These are phyloP conservation scores for Zophobas morio DNA, from an alignment of 1,140 invertebrate genomes.

Conservation along the genomic window DNA sequence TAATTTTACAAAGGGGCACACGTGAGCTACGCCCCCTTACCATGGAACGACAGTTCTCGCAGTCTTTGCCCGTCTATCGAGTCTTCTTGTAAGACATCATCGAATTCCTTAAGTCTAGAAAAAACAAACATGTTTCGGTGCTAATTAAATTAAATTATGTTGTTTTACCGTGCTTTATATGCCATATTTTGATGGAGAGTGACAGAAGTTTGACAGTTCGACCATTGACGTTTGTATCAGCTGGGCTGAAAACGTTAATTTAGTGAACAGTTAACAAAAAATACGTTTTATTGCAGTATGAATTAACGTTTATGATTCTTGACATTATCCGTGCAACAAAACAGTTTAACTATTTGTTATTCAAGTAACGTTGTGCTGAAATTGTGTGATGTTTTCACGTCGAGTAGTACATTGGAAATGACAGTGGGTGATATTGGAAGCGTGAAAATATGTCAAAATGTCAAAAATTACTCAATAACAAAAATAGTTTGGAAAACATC, in stretches of 20 bases:
- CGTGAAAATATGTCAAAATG: slow-evolving; percentile 50
- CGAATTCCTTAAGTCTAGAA: slow-evolving; percentile 82
- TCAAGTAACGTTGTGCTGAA: not conserved
- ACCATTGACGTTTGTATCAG: slow-evolving; percentile 6
- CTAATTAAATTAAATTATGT: slow-evolving; percentile 27
- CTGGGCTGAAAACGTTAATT: not conserved
- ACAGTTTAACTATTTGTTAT: no score
- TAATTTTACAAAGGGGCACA: not conserved
- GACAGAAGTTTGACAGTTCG: slow-evolving; percentile 23
- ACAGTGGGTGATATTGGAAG: slow-evolving; percentile 23
- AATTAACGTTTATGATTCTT: no score
- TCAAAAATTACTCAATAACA: slow-evolving; percentile 56
- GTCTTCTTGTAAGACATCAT: slow-evolving; percentile 77
- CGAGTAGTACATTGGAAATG: slow-evolving; percentile 18
- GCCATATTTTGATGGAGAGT: slow-evolving; percentile 54
- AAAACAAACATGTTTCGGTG: slow-evolving; percentile 9
- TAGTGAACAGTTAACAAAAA: no score
- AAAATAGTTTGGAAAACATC: slow-evolving; percentile 60
- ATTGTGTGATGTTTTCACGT: slow-evolving; percentile 36
- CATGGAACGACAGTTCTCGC: slow-evolving; percentile 82
- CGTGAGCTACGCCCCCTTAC: slow-evolving; percentile 67
- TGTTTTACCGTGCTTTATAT: slow-evolving; percentile 58
- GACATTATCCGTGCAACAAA: no score
- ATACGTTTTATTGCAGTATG: no score
- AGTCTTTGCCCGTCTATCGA: slow-evolving; percentile 78